Evolutionary conservation across 1,140 invertebrate species (phyloP).

Genomic region (Drosophila kanapiae): DNA sequence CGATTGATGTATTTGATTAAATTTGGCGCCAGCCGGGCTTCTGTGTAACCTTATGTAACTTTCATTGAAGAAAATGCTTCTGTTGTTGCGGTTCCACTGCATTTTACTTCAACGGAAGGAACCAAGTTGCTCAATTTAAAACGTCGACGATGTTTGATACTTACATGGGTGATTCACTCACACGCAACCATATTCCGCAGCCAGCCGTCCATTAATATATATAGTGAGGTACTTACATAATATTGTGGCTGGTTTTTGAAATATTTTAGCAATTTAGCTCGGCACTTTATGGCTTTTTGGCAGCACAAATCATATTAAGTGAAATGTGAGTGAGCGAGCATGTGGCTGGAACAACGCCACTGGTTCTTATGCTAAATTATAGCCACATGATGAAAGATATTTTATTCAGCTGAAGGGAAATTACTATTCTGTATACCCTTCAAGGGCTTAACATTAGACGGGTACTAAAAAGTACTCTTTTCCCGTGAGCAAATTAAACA

Average conservation of each 20-base stretch:
- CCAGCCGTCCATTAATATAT: constrained; percentile 29
- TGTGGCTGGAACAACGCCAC: constrained; percentile 4
- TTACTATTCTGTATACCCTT: not conserved
- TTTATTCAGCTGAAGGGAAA: constrained; percentile 12
- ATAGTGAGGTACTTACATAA: constrained; percentile 20
- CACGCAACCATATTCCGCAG: constrained; percentile 36
- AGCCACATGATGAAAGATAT: constrained; percentile 3
- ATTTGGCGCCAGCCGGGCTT: constrained; percentile 15
- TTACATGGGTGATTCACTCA: constrained; percentile 63
- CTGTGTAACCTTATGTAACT: not conserved
- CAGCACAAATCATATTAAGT: constrained; percentile 71
- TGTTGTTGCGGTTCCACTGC: constrained; percentile 13
- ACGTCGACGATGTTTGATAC: constrained; percentile 63
- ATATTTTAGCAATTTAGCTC: constrained; percentile 62
- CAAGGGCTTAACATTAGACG: constrained; percentile 1
- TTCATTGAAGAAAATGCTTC: constrained; percentile 51
- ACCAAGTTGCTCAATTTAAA: constrained; percentile 68
- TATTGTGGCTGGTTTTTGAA: constrained; percentile 47
- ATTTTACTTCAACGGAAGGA: constrained; percentile 48
- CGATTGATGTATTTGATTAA: constrained; percentile 48
- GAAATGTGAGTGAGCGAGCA: constrained; percentile 37
- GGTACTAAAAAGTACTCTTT: not conserved
- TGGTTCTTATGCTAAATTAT: constrained; percentile 11
- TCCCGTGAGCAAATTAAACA: not conserved
- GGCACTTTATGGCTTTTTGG: constrained; percentile 60